Conservation (phyloP, 2,888 invertebrate genomes). For the Leptothorax acervorum region DNA sequence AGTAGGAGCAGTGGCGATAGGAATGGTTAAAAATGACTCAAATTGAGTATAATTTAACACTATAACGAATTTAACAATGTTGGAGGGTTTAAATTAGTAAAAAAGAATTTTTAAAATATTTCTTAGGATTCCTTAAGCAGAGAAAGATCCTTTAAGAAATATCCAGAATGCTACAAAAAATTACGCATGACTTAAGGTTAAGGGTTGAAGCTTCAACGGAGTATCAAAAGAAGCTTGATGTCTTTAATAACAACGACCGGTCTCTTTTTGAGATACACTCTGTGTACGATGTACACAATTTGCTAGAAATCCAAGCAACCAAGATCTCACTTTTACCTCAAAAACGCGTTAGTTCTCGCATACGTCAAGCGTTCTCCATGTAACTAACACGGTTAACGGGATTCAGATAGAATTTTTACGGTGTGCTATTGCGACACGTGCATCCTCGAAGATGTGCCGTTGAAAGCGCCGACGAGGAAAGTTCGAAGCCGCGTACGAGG, state of each 20-base stretch:
- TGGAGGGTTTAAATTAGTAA: too few relatives aligned
- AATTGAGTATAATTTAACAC: too few relatives aligned
- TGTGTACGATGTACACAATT: not conserved
- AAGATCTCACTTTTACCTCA: constrained; percentile 17
- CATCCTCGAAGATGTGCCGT: not conserved
- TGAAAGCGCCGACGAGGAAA: constrained; percentile 53
- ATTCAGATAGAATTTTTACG: constrained; percentile 12
- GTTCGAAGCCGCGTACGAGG: constrained; percentile 65
- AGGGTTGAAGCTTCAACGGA: not conserved
- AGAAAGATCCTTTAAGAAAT: too few relatives aligned
- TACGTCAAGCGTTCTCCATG: not conserved
- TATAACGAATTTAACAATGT: too few relatives aligned
- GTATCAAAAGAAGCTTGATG: not conserved
- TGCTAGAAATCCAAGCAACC: not conserved
- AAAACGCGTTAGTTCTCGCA: not conserved
- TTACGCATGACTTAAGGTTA: too few relatives aligned
- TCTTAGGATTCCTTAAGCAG: too few relatives aligned
- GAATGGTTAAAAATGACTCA: too few relatives aligned
- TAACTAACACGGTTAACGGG: constrained; percentile 22
- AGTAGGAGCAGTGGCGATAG: too few relatives aligned
- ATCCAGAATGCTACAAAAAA: too few relatives aligned
- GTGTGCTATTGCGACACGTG: not conserved
- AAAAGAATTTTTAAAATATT: too few relatives aligned
- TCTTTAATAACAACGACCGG: not conserved
- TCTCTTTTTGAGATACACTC: not conserved